phyloP scores from a whole-genome alignment of 1,140 invertebrate species.

The Bombus confusus region DNA sequence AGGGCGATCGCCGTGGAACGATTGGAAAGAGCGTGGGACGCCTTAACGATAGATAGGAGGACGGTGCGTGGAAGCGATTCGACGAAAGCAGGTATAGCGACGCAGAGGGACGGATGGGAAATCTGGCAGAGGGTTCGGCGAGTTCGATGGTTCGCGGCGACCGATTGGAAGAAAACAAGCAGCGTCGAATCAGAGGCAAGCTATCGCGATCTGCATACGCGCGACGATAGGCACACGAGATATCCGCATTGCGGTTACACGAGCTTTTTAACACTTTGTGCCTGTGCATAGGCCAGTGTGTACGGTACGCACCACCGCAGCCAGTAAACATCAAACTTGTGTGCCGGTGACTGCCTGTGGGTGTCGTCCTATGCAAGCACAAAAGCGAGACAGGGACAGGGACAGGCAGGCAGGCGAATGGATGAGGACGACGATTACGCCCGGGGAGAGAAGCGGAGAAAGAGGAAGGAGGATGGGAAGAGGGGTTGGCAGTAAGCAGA shows the following conservation, averaged over 20 bases:
- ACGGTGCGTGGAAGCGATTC: too few species aligned
- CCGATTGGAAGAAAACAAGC: constrained; percentile 41
- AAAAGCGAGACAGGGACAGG: constrained; percentile 40
- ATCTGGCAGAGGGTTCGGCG: constrained; percentile 10
- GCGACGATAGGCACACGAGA: constrained; percentile 61
- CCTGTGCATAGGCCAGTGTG: constrained; percentile 32
- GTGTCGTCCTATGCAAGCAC: constrained; percentile 59
- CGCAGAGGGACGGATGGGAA: constrained; percentile 22
- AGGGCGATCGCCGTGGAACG: constrained; percentile 15
- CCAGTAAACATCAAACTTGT: constrained; percentile 63
- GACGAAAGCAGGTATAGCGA: background rate
- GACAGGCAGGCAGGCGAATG: constrained; percentile 12
- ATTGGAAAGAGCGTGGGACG: background rate
- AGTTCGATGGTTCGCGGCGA: constrained; percentile 2
- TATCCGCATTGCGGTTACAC: constrained; percentile 73
- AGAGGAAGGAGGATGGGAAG: background rate
- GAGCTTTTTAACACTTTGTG: constrained; percentile 61
- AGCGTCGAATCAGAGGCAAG: constrained; percentile 10
- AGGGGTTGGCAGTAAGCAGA: constrained; percentile 8
- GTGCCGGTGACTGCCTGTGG: constrained; percentile 51
- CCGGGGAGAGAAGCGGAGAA: background rate
- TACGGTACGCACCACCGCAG: constrained; percentile 53
- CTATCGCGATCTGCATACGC: constrained; percentile 46
- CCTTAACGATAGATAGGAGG: too few species aligned
- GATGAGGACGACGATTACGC: constrained; percentile 31